These are phyloP conservation scores for Mesoligia furuncula DNA, from an alignment of 2,888 invertebrate genomes.

Conservation along the genomic window DNA sequence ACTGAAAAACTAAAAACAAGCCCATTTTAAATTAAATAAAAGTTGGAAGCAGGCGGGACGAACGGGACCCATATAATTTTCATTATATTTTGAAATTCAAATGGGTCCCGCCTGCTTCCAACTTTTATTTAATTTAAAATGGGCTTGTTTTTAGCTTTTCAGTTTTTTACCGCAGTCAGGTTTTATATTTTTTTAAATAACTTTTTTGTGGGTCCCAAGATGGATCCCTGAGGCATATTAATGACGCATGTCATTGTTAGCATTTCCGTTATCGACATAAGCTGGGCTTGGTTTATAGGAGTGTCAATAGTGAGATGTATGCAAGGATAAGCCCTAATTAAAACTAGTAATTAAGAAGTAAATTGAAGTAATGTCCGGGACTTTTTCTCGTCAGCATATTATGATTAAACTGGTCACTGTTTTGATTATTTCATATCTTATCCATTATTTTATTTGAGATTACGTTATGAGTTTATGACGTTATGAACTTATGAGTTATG, in stretches of 20 bases:
- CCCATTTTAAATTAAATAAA: too few relatives aligned
- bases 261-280: not conserved
- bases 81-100: too few relatives aligned
- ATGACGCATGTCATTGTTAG: not conserved
- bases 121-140: too few relatives aligned
- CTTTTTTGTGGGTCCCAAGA: slow-evolving; percentile 1
- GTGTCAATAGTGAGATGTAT: not conserved
- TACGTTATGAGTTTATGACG: not conserved
- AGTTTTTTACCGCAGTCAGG: too few relatives aligned
- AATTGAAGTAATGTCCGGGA: not conserved
- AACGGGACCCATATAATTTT: too few relatives aligned
- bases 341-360: not conserved
- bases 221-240: slow-evolving; percentile 11
- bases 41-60: too few relatives aligned
- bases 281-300: not conserved
- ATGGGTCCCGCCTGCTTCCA: too few relatives aligned
- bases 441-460: slow-evolving; percentile 17
- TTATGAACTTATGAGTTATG: not conserved
- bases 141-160: too few relatives aligned
- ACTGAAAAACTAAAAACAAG: too few relatives aligned
- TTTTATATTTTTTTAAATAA: too few relatives aligned
- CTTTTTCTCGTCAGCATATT: not conserved
- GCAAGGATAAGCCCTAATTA: not conserved
- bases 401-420: slow-evolving; percentile 4
- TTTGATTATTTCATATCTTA: slow-evolving; percentile 33